Conservation (phyloP, 1,140 invertebrate species). For the Carcinoscorpius rotundicauda region DNA sequence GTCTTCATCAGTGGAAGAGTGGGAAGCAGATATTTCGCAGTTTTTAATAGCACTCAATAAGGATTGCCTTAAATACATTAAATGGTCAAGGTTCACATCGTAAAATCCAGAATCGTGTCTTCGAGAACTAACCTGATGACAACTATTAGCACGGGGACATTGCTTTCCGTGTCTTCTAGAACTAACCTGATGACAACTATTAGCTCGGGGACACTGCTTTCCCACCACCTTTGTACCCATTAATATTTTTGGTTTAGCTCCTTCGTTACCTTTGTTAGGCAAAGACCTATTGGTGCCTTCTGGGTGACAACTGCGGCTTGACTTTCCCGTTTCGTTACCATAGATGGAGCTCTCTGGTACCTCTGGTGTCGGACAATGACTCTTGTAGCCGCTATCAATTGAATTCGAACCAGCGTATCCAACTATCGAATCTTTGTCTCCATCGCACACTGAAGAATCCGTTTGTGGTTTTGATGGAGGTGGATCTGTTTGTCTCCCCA, state of each 20-base stretch:
- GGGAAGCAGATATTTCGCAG: constrained; percentile 21
- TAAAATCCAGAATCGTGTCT: neutral
- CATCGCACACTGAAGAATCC: constrained; percentile 13
- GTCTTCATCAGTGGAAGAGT: too few species aligned
- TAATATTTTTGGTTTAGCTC: constrained; percentile 28
- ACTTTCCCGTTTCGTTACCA: constrained; percentile 6
- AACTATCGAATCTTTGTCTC: constrained; percentile 29
- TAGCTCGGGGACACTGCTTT: constrained; percentile 17
- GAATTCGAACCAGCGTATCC: constrained; percentile 35
- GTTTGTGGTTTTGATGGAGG: neutral
- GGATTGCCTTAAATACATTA: constrained; percentile 29
- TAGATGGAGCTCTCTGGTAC: constrained; percentile 28
- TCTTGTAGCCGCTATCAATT: constrained; percentile 36
- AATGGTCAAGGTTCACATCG: constrained; percentile 29
- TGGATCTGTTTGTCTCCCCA: neutral
- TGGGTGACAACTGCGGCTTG: neutral
- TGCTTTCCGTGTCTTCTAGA: constrained; percentile 9
- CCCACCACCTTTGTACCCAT: constrained; percentile 33
- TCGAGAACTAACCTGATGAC: too few species aligned
- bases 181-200: too few species aligned
- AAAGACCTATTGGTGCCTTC: neutral
- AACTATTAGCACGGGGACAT: constrained; percentile 9
- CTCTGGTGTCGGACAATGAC: constrained; percentile 34
- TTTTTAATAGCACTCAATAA: constrained; percentile 30
- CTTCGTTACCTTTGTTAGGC: too few species aligned